These are phyloP conservation scores for Etheostoma perlongum DNA, from an alignment of 2,797 vertebrate species.

Conservation along the genomic window DNA sequence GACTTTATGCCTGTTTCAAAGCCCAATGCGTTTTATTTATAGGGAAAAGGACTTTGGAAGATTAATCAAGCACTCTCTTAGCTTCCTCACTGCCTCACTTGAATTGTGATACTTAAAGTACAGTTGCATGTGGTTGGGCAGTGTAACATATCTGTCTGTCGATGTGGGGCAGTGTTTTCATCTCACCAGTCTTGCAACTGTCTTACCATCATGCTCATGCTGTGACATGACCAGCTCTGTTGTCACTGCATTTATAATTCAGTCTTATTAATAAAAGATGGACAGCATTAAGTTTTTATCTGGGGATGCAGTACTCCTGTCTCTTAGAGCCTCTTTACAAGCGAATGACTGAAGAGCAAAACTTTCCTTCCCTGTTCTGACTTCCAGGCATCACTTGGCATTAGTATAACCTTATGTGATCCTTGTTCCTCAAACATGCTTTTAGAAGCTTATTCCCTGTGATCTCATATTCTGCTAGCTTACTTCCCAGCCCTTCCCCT, in stretches of 20 bases:
- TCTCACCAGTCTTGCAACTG: constrained; percentile 36
- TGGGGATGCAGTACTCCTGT: constrained; percentile 69
- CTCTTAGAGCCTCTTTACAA: constrained; percentile 73
- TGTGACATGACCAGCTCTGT: constrained; percentile 72
- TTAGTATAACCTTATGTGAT: constrained; percentile 76
- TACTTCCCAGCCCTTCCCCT: constrained; percentile 45
- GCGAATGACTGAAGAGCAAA: constrained; percentile 69
- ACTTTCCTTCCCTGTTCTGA: constrained; percentile 70
- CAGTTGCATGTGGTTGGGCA: constrained; percentile 52
- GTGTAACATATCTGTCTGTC: constrained; percentile 58
- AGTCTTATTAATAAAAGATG: constrained; percentile 80
- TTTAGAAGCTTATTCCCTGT: constrained; percentile 72
- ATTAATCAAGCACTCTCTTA: constrained; percentile 66
- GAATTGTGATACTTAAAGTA: constrained; percentile 51
- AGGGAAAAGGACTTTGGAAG: constrained; percentile 65
- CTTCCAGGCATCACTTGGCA: constrained; percentile 75
- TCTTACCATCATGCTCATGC: constrained; percentile 63
- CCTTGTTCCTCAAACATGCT: constrained; percentile 69
- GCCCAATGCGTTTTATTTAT: constrained; percentile 77
- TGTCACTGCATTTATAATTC: constrained; percentile 80
- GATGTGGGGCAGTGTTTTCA: constrained; percentile 57
- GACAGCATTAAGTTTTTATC: constrained; percentile 80
- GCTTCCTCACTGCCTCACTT: constrained; percentile 35
- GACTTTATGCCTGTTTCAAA: constrained; percentile 68
- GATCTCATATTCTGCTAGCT: constrained; percentile 74